Conservation (phyloP, 2,113 vertebrate genomes). For the Oplegnathus fasciatus region DNA sequence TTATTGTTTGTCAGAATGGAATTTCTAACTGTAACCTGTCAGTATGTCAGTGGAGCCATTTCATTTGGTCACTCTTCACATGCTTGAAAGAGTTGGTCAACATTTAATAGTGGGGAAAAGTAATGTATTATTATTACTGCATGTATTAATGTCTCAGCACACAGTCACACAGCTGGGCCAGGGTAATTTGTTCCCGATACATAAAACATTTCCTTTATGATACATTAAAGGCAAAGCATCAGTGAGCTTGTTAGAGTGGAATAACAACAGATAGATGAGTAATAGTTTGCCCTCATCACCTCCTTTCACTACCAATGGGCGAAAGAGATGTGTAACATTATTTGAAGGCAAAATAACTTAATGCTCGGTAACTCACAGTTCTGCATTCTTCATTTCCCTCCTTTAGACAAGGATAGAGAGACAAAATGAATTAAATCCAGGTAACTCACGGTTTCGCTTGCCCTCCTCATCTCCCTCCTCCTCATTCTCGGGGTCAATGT, state of each 20-base stretch:
- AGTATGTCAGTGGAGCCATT: neutral
- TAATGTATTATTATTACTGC: constrained; percentile 3
- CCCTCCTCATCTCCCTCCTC: constrained; percentile 93
- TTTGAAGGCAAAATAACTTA: neutral
- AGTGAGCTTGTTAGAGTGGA: neutral
- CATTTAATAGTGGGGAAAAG: neutral
- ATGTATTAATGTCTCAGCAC: neutral
- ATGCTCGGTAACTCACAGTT: neutral
- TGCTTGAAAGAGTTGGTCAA: neutral
- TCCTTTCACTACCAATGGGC: neutral
- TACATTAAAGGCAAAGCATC: constrained; percentile 2
- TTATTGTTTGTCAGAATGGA: neutral
- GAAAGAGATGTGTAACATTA: constrained; percentile 12
- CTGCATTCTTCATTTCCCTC: neutral
- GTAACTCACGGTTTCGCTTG: constrained; percentile 94
- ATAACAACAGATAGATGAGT: neutral
- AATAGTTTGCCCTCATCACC: constrained; percentile 1
- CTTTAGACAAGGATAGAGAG: neutral
- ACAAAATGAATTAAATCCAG: constrained; percentile 9
- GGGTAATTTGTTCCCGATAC: neutral
- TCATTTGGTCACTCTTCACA: neutral
- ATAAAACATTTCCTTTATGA: neutral
- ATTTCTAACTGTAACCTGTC: neutral
- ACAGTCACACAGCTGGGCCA: neutral
- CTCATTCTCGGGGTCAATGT: constrained; percentile 96